These are phyloP conservation scores for Tamias sibiricus DNA, from an alignment of 2,113 vertebrate genomes.

Conservation along the genomic window DNA sequence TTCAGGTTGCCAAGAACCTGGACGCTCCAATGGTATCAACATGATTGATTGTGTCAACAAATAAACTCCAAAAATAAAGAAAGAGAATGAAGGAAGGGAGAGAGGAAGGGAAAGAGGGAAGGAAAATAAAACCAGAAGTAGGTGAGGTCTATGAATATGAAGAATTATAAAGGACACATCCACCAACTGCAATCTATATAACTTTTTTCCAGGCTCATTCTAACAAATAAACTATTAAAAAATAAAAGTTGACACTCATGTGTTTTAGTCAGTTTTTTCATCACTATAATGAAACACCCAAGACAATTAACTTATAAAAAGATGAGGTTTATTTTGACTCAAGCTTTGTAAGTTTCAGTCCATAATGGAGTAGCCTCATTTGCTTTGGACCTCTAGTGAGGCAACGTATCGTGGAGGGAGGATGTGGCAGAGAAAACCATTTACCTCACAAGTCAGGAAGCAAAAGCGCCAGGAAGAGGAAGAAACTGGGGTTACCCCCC, in stretches of 20 bases:
- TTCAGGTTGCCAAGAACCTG: too few species aligned
- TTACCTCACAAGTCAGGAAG: too few species aligned
- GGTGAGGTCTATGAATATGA: background rate
- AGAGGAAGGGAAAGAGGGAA: too few species aligned
- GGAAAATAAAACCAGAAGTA: background rate
- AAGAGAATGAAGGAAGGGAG: background rate
- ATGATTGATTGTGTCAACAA: background rate
- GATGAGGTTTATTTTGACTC: background rate
- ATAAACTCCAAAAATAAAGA: background rate
- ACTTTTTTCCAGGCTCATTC: background rate
- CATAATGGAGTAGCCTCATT: background rate
- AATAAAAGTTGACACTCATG: background rate
- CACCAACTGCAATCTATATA: background rate
- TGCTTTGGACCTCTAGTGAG: background rate
- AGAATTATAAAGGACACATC: background rate
- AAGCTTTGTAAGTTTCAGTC: background rate
- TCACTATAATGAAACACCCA: background rate
- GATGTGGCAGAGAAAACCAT: background rate
- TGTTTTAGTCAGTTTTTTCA: background rate
- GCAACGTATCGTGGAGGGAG: background rate
- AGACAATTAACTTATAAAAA: background rate
- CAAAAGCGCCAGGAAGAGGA: background rate
- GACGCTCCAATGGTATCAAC: too few species aligned
- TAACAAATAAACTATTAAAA: background rate
- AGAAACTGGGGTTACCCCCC: background rate